Evolutionary conservation across 2,888 invertebrate species (phyloP), one percentile per base, ranked within the genome.

Genomic region (Microplitis deprimator): DNA sequence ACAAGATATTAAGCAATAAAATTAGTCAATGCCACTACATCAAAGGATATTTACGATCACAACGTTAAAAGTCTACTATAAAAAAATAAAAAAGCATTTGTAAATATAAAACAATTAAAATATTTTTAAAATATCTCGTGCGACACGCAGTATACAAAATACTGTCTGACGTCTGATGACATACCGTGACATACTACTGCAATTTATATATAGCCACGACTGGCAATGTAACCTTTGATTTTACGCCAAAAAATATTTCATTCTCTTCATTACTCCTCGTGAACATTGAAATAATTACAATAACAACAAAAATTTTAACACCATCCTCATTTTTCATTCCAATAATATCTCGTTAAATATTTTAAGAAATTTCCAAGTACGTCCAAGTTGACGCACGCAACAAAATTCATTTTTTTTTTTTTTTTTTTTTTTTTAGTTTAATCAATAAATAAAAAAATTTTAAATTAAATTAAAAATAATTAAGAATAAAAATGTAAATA

Each of bases 41-140:
- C 38, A 74, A 73, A 65, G 38, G 67, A 67, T 73, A n/a, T 41
- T 16, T n/a, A 6, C 29, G 29, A 60, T 50, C 6, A 41, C 38
- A 1, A 13, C 5, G 41, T 29, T 3, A 6, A 39, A 6, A 29
- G 17, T 73, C 17, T 65, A 29, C 59, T 67, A 39, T 40, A 61
- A 16, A 40, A 13, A 16, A 29, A 61, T 17, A 10, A 17, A 20
- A 71, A 75, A 78, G 79, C 77, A 80, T 79, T 77, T 81, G 82
- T 82, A 82, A 85, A 84, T 85, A 83, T 82, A 76, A 77, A 82
- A 86, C 86, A 85, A 85, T 86, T 86, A 85, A 84, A 86, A 84
- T 85, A 85, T 84, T 81, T 50, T 29, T 3, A 50, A 83, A 81
- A 76, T 72, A 80, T 39, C 74, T 75, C 62, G 70, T 69, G 65